These are phyloP conservation scores for Nannospalax galili DNA, from an alignment of 2,113 vertebrate genomes.

Conservation along the genomic window DNA sequence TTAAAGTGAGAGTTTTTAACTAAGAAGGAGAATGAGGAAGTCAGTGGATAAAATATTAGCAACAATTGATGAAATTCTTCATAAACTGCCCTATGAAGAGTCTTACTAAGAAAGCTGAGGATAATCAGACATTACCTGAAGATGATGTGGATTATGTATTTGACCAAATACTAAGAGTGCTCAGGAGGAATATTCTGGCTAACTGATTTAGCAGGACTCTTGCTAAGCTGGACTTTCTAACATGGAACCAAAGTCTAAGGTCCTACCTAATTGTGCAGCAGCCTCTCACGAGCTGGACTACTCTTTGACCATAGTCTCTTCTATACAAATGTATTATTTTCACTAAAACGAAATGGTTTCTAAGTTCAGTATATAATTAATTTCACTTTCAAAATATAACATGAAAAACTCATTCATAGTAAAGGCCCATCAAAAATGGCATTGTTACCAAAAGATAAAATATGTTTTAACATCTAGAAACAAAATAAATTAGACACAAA, in stretches of 20 bases:
- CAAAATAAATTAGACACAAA: too few species aligned
- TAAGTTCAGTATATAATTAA: not conserved
- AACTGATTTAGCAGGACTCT: not conserved
- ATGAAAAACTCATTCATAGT: not conserved
- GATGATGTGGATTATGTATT: not conserved
- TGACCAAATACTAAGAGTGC: not conserved
- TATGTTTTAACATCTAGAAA: not conserved
- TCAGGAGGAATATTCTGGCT: not conserved
- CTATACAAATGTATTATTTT: conserved; percentile 2
- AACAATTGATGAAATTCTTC: not conserved
- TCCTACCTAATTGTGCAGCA: not conserved
- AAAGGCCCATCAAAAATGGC: not conserved
- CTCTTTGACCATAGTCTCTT: not conserved
- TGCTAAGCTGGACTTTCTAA: not conserved
- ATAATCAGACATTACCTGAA: not conserved
- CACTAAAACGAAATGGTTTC: not conserved
- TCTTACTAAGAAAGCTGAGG: not conserved
- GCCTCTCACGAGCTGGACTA: rapidly evolving
- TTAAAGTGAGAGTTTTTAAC: not conserved
- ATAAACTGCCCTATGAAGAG: too few species aligned
- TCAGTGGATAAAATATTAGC: not conserved
- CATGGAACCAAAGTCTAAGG: not conserved
- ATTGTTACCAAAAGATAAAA: not conserved
- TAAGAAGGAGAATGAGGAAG: not conserved
- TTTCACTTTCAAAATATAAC: not conserved